Conservation (phyloP, 2,888 invertebrate genomes). For the Halocaridina rubra region DNA sequence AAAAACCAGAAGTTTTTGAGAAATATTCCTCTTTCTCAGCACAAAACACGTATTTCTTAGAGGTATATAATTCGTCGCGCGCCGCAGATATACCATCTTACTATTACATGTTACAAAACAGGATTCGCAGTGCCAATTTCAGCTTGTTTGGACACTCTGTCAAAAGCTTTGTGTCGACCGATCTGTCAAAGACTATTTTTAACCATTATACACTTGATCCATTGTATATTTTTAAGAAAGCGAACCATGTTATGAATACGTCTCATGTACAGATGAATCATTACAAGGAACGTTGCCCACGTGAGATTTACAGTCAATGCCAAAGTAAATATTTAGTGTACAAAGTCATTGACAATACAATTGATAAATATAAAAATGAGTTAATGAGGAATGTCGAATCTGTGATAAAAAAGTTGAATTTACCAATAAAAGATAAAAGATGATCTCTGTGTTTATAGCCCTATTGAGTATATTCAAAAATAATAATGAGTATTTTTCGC, state of each 20-base stretch:
- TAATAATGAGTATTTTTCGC: too few relatives aligned
- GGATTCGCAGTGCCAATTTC: slow-evolving; percentile 73
- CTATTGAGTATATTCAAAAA: too few relatives aligned
- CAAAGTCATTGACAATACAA: slow-evolving; percentile 44
- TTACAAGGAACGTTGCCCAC: slow-evolving; percentile 72
- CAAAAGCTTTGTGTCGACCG: slow-evolving; percentile 79
- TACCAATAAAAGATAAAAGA: too few relatives aligned
- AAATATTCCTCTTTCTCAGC: slow-evolving; percentile 75
- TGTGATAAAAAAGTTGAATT: slow-evolving; percentile 19
- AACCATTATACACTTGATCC: slow-evolving; percentile 80
- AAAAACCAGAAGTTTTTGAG: slow-evolving; percentile 68
- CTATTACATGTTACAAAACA: slow-evolving; percentile 71
- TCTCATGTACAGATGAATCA: slow-evolving; percentile 77
- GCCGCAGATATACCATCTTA: slow-evolving; percentile 61
- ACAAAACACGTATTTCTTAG: slow-evolving; percentile 79
- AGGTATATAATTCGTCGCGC: slow-evolving; percentile 65
- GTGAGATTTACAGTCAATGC: slow-evolving; percentile 62
- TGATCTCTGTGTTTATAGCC: too few relatives aligned
- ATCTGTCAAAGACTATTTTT: slow-evolving; percentile 77
- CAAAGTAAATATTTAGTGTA: slow-evolving; percentile 53
- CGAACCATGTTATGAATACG: slow-evolving; percentile 74
- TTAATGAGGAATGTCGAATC: slow-evolving; percentile 38
- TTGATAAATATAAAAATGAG: slow-evolving; percentile 50
- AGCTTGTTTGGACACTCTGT: slow-evolving; percentile 77
- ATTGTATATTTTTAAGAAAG: slow-evolving; percentile 72